Conservation (phyloP, 2,113 vertebrate species). For the Ceuthmochares aereus region DNA sequence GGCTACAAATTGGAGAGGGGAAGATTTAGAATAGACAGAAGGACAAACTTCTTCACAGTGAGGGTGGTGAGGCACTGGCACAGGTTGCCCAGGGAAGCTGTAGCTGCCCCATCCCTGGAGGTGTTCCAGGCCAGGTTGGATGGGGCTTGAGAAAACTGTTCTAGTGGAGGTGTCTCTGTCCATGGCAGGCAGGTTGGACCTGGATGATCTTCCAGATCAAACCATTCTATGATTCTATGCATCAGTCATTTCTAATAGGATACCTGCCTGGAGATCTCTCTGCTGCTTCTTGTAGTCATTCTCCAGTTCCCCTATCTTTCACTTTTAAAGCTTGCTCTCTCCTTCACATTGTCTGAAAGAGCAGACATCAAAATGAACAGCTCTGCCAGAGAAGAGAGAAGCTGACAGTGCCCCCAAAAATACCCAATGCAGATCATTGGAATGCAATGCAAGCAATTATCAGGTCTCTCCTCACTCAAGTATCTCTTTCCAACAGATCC, state of each 20-base stretch:
- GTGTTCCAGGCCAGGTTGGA: no score
- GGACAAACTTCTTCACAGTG: no score
- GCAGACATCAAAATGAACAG: not conserved
- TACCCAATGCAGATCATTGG: rapidly evolving
- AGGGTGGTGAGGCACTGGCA: no score
- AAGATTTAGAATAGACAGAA: no score
- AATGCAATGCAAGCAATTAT: not conserved
- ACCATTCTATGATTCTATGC: no score
- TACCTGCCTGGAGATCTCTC: not conserved
- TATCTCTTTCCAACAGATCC: not conserved
- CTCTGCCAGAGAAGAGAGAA: not conserved
- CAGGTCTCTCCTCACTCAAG: not conserved
- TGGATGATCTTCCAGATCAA: no score
- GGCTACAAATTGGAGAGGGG: no score
- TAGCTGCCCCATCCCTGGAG: no score
- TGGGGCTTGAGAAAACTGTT: no score
- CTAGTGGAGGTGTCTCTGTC: no score
- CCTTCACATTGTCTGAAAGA: not conserved
- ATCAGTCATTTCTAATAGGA: rapidly evolving
- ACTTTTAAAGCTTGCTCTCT: not conserved
- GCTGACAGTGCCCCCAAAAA: not conserved
- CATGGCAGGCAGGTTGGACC: no score
- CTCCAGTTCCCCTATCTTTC: not conserved
- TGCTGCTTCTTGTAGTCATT: not conserved
- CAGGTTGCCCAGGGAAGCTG: no score